Evolutionary conservation across 2,113 vertebrate genomes (phyloP).

Genomic region (Tetrax tetrax): DNA sequence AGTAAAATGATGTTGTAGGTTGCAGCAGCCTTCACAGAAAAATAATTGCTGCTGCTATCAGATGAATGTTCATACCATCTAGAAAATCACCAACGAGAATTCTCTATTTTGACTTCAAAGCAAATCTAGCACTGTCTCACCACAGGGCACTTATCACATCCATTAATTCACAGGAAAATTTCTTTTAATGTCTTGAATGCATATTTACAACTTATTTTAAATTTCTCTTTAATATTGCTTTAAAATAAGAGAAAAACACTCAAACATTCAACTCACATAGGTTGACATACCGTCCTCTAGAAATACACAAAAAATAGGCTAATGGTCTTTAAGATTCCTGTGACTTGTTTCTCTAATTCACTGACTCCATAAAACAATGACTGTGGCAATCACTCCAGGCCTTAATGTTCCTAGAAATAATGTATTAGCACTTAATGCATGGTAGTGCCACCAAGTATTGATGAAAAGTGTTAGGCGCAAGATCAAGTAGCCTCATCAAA

Average conservation of each 20-base stretch:
- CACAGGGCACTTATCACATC: constrained; percentile 33
- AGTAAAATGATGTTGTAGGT: not conserved
- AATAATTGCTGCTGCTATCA: constrained; percentile 34
- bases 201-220: constrained; percentile 50
- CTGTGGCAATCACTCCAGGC: constrained; percentile 19
- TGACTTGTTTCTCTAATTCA: not conserved
- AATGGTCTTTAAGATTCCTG: not conserved
- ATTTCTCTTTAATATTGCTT: constrained; percentile 47
- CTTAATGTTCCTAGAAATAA: constrained; percentile 52
- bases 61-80: not conserved
- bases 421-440: constrained; percentile 27
- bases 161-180: constrained; percentile 65
- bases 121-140: constrained; percentile 1
- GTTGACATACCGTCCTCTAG: not conserved
- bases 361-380: constrained; percentile 56
- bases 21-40: constrained; percentile 26
- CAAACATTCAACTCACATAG: not conserved
- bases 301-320: constrained; percentile 23
- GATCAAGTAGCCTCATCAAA: constrained; percentile 46
- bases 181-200: constrained; percentile 36
- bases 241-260: not conserved
- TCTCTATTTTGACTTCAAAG: constrained; percentile 61
- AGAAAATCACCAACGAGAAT: constrained; percentile 42
- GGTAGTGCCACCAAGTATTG: not conserved
- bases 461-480: not conserved